Base-by-base conservation (phyloP, 2,113 vertebrate genomes). In the Dicerorhinus sumatrensis region DNA sequence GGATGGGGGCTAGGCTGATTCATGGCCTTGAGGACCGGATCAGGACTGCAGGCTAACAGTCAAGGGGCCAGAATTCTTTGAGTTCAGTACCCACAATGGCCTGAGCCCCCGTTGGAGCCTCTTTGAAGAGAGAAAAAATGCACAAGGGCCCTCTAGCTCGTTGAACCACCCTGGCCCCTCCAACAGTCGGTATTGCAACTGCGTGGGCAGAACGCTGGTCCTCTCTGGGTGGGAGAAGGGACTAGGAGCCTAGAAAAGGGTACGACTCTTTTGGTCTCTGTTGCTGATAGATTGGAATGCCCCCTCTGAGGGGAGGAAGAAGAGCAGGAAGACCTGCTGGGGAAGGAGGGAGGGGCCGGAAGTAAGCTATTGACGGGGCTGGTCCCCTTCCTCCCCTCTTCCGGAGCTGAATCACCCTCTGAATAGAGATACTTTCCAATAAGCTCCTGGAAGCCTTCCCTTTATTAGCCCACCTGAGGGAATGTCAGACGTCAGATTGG, bases 391-490 rank as follows among this genome's bases (percentile, higher is more conserved):
- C 81, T 84, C 60, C 67, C 42, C 31, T 3, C 89, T 3, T 92
- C 75, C 42, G 46, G 60, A 77, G 81, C 46, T 76, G 82, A 93
- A 89, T 86, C 82, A 27, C 65, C 67, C 39, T 97, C 27, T n/a
- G 51, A 91, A 91, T 76, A 89, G 88, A 97, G 58, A 83, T 90
- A 63, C 75, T 93, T 95, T 87, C 83, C 96, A 95, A 42, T 67
- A 87, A 97, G 70, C 48, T 83, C 90, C 97, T 36, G 63, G 36
- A 97, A 94, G 62, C 75, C 84, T 96, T 98, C 81, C 94, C 42
- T 98, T 96, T 98, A 96, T 98, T 95, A 97, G 81, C 80, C 72
- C 72, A 89, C 90, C 89, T 90, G 77, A 58, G 95, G 79, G 84
- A 81, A 92, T 46, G 93, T 62, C 70, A 96, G 95, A 84, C 0